Percentiles rank a stretch among this genome's conserved stretches.
Evolutionary conservation across 2,797 vertebrate genomes (phyloP).

Genomic region (Coilia nasus): DNA sequence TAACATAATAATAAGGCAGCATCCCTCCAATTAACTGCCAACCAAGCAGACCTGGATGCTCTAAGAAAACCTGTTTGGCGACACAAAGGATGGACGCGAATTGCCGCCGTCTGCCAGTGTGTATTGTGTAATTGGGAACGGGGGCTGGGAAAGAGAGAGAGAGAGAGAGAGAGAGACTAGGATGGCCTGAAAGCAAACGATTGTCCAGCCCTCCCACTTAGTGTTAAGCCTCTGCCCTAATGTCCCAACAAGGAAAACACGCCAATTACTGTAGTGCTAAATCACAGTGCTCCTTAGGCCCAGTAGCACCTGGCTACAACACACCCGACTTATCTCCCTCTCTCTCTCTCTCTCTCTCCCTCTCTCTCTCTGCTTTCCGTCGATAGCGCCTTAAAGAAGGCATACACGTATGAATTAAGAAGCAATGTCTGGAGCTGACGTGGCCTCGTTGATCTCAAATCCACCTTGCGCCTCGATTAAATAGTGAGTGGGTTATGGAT

Average conservation of each 20-base stretch:
- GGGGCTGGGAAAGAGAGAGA: constrained; percentile 45
- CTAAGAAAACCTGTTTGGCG: constrained; percentile 64
- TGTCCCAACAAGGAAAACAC: constrained; percentile 51
- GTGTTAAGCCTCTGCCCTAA: constrained; percentile 56
- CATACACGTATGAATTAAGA: background rate
- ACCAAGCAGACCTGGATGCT: constrained; percentile 65
- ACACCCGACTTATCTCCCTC: background rate
- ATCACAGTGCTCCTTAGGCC: constrained; percentile 58
- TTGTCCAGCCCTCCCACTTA: constrained; percentile 55
- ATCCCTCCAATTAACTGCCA: constrained; percentile 72
- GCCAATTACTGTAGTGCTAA: constrained; percentile 71
- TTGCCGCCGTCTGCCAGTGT: constrained; percentile 66
- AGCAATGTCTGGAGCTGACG: background rate
- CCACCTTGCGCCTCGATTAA: constrained; percentile 52
- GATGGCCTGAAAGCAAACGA: constrained; percentile 57
- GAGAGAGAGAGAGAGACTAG: background rate
- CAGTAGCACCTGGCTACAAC: constrained; percentile 54
- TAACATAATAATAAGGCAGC: constrained; percentile 69
- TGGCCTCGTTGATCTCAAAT: constrained; percentile 6
- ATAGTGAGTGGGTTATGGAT: constrained; percentile 44
- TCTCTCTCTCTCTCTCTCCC: constrained; percentile 49
- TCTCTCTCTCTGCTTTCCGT: background rate
- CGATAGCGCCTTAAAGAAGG: background rate
- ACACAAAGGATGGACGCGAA: constrained; percentile 63
- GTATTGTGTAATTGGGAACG: constrained; percentile 64